These are phyloP conservation scores for Enteromius thamalakanensis DNA, from an alignment of 2,797 vertebrate genomes.

Conservation along the genomic window DNA sequence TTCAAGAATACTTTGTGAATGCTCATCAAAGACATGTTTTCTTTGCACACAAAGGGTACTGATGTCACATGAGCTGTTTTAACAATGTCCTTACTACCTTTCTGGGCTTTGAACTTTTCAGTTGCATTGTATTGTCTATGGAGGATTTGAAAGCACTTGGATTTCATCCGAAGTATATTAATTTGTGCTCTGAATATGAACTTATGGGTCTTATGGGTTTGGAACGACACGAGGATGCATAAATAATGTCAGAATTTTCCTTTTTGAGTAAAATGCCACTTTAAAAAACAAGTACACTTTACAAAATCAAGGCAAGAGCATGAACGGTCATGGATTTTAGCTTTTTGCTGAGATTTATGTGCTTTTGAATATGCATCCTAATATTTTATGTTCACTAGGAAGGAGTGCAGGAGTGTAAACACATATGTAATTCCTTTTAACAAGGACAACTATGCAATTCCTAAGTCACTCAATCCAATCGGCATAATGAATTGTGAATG, in stretches of 20 bases:
- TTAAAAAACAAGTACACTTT: neutral
- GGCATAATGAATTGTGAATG: slow-evolving; percentile 12
- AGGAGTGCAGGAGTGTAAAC: neutral
- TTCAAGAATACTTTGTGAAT: neutral
- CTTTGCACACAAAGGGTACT: neutral
- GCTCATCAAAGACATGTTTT: neutral
- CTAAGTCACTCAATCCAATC: slow-evolving; percentile 7
- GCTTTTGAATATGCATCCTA: neutral
- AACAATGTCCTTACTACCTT: neutral
- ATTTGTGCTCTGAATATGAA: neutral
- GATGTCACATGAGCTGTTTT: neutral
- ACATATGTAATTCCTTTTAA: slow-evolving; percentile 4
- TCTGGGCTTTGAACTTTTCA: neutral
- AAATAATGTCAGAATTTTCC: neutral
- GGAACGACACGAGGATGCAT: neutral
- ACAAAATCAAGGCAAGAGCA: neutral
- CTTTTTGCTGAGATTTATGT: neutral
- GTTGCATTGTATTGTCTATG: neutral
- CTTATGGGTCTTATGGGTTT: neutral
- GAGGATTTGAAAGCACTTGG: neutral
- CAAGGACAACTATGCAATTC: neutral
- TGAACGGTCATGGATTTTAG: neutral
- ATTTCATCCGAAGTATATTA: neutral
- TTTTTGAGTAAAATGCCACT: neutral
- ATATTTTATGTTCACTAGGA: neutral